Evolutionary conservation across 2,888 invertebrate species (phyloP), one percentile per base, ranked within the genome.

Genomic region (Stenodera caucasica): DNA sequence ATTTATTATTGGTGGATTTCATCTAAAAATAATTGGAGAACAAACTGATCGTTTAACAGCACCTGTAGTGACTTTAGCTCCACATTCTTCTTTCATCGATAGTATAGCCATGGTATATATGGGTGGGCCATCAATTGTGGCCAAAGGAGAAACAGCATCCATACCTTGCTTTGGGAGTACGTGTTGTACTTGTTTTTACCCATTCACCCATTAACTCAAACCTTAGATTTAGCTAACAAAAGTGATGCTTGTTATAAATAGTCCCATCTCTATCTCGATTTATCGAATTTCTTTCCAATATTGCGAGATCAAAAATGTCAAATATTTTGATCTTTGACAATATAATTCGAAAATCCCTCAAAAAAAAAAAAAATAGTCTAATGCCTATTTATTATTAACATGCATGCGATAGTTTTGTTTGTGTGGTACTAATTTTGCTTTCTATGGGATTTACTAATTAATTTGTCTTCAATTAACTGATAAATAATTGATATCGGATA

Each of bases 61-160:
- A 4, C 93, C 95, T 1, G 88, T 96, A 67, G 82, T 96, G 66
- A 90, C 90, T 58, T 86, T 93, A 64, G 96, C 94, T 4, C 96
- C 96, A 2, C 97, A 97, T 80, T 95, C 96, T 37, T 89, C 91
- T 60, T 95, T 91, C 86, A 90, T 93, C 82, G 97, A 97, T 81
- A 90, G 92, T 62, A 85, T 96, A 66, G 87, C 91, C 71, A 90
- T 94, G 73, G 88, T 93, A 61, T 86, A 87, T 75, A 85, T 92
- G 68, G 90, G 90, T n/a, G 91, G 92, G 53, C 92, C 94, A 26
- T 91, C 92, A 72, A 90, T 95, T 77, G 95, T 96, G 70, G 94
- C 95, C 65, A 95, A 94, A 79, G 90, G 89, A 18, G 94, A 93
- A 77, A 90, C 92, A 26, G 88, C 90, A 55, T 83, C 86, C 64